Evolutionary conservation across 2,888 invertebrate genomes (phyloP).

Genomic region (Drosophila prostipennis): DNA sequence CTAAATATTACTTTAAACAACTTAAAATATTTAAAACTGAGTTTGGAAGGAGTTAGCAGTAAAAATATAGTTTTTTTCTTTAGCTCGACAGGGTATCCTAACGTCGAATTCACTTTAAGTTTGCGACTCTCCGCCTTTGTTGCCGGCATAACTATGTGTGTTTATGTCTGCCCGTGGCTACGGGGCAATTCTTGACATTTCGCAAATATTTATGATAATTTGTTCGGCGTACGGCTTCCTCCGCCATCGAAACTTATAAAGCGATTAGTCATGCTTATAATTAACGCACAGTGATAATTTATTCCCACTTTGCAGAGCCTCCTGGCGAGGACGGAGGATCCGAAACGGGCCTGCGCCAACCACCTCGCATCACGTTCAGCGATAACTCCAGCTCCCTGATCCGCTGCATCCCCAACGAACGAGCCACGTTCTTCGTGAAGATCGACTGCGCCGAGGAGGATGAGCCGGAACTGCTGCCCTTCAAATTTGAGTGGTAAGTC

Average conservation of each 20-base stretch:
- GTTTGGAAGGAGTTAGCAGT: too few species aligned
- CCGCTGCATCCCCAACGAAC: constrained; percentile 83
- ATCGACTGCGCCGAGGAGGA: constrained; percentile 82
- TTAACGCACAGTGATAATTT: not conserved
- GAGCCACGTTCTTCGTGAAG: constrained; percentile 84
- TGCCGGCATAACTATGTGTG: constrained; percentile 39
- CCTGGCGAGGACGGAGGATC: constrained; percentile 39
- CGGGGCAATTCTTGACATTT: constrained; percentile 35
- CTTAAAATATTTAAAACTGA: too few species aligned
- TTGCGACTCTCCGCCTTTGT: not conserved
- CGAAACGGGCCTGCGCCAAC: constrained; percentile 28
- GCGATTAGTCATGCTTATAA: constrained; percentile 36
- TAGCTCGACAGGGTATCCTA: constrained; percentile 1
- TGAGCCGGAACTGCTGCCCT: constrained; percentile 80
- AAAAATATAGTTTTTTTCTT: too few species aligned
- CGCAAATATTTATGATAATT: constrained; percentile 47
- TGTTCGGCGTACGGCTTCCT: constrained; percentile 9
- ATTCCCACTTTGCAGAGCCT: constrained; percentile 52
- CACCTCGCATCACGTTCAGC: constrained; percentile 81
- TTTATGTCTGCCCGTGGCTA: constrained; percentile 21
- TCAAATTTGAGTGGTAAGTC: constrained; percentile 84
- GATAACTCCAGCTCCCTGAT: constrained; percentile 83
- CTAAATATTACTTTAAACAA: too few species aligned
- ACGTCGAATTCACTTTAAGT: not conserved
- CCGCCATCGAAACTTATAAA: constrained; percentile 17